phyloP scores from a whole-genome alignment of 2,888 invertebrate genomes.

The Drosophila barbarae region DNA sequence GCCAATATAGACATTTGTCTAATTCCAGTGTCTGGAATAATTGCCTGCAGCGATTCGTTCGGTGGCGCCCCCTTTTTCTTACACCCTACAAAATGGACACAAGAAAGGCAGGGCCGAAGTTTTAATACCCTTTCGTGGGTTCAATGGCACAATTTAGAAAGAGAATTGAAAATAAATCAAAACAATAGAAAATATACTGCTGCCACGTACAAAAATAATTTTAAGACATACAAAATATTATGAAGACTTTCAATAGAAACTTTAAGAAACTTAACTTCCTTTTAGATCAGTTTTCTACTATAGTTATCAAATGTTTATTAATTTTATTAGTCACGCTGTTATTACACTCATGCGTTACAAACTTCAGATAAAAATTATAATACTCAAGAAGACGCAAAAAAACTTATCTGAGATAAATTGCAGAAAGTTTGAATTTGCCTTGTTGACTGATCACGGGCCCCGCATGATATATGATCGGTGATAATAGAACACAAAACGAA shows the following conservation, averaged over 20 bases:
- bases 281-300: not conserved
- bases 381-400: not conserved
- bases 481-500: slow-evolving; percentile 27
- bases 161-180: not conserved
- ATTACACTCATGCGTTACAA: too few species aligned
- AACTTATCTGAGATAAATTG: slow-evolving; percentile 23
- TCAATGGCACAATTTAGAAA: not conserved
- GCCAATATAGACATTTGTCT: slow-evolving; percentile 37
- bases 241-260: too few species aligned
- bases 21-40: slow-evolving; percentile 18
- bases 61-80: slow-evolving; percentile 20
- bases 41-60: slow-evolving; percentile 18
- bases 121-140: not conserved
- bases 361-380: not conserved
- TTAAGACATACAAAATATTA: too few species aligned
- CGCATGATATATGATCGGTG: slow-evolving; percentile 30
- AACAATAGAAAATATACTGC: not conserved
- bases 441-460: slow-evolving; percentile 20
- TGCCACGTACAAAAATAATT: not conserved
- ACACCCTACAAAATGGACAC: slow-evolving; percentile 8
- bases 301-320: not conserved
- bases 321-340: not conserved
- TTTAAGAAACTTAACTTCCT: too few species aligned
- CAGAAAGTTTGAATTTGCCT: slow-evolving; percentile 27
- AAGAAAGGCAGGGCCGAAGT: not conserved